Evolutionary conservation across 2,888 invertebrate genomes (phyloP), one percentile per base, ranked within the genome.

Genomic region (Camponotus fellah): DNA sequence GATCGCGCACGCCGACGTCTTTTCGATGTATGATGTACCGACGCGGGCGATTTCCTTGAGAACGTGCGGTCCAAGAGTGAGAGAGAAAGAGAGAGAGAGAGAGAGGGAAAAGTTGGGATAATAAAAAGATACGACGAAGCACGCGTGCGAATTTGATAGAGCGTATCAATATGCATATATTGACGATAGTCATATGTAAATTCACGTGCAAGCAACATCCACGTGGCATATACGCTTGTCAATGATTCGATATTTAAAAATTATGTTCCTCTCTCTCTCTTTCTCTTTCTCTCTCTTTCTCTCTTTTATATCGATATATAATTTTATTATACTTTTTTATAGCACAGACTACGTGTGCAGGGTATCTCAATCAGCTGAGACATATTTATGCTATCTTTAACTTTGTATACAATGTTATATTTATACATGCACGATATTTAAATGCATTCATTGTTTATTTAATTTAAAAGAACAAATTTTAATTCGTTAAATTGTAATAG

Each of bases 1-100:
- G 71, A 71, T 71, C 71, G 72, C 21, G 34, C 34, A 72, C 58
- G 46, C 46, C 58, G 69, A 58, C 56, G 58, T 34, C 17, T 60
- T 71, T 12, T 34, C 40, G 40, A 56, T 46, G 26, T 26, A 26
- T 26, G 26, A 32, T 43, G 2, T 53, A 53, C 53, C 71, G 17
- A 46, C 58, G n/a, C 46, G 40, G 56, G 6, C 32, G 14, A 64
- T 75, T 68, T 68, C n/a, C 34, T 58, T 74, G 43, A 46, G 32
- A n/a, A n/a, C 65, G 21, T 34, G n/a, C 14, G 5, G 8, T 37
- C 32, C 34, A 40, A 46, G 17, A 60, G 4, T 10, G 14, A 49
- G n/a, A 69, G 49, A 34, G 49, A 53, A 49, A 26, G 12, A 56
- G 40, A 60, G 1, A 5, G 26, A 12, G 4, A 26, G 12, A 56